Percentiles rank a stretch among this genome's conserved stretches.
Conservation (phyloP, 1,140 invertebrate genomes). For the Habropoda laboriosa region DNA sequence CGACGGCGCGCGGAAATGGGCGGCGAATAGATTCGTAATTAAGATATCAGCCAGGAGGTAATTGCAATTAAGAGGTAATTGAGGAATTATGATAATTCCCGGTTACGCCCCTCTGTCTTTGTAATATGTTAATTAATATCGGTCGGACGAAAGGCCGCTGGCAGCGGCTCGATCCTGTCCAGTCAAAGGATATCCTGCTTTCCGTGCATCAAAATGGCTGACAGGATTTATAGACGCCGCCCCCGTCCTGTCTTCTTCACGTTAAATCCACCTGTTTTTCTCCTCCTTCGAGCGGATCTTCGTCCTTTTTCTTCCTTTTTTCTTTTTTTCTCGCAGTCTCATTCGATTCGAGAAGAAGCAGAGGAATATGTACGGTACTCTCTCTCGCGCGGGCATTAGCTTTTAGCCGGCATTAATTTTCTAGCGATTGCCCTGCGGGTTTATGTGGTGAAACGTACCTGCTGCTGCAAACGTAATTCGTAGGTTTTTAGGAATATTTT, state of each 20-base stretch:
- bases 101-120: slow-evolving; percentile 23
- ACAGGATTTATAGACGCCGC: not conserved
- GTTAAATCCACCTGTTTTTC: not conserved
- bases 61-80: slow-evolving; percentile 34
- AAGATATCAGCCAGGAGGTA: slow-evolving; percentile 17
- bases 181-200: slow-evolving; percentile 32
- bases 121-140: slow-evolving; percentile 44
- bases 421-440: not conserved
- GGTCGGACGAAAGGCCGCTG: not conserved
- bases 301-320: too few relatives aligned
- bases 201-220: not conserved
- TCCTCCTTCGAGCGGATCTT: too few relatives aligned
- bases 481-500: slow-evolving; percentile 12
- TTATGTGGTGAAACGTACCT: slow-evolving; percentile 1
- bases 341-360: not conserved
- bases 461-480: not conserved
- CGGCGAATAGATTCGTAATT: slow-evolving; percentile 27
- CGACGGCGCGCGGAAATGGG: slow-evolving; percentile 7
- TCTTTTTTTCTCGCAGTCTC: not conserved
- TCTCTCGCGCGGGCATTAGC: not conserved
- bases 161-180: not conserved
- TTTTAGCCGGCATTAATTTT: slow-evolving; percentile 18
- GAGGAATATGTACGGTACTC: not conserved
- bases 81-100: slow-evolving; percentile 37
- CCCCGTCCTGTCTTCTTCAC: not conserved